These are phyloP conservation scores for Achlya flavicornis DNA, from an alignment of 2,888 invertebrate genomes.

Conservation along the genomic window DNA sequence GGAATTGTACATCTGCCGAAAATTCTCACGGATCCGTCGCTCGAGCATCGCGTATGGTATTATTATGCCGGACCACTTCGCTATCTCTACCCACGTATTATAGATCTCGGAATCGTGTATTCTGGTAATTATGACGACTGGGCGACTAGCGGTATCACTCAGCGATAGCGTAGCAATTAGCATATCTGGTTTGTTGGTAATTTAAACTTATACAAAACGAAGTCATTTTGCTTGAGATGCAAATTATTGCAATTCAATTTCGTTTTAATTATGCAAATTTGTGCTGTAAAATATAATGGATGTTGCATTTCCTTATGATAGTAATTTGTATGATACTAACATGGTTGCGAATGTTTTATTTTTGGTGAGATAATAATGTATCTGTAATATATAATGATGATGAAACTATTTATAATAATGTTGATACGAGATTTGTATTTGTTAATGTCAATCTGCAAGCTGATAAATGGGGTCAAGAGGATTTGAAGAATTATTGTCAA, in stretches of 20 bases:
- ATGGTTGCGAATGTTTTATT: not conserved
- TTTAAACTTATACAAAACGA: constrained; percentile 45
- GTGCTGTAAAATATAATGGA: not conserved
- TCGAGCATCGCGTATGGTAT: constrained; percentile 67
- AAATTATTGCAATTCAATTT: constrained; percentile 25
- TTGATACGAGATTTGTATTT: not conserved
- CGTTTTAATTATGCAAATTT: constrained; percentile 12
- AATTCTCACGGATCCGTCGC: constrained; percentile 80
- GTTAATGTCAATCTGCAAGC: too few species aligned
- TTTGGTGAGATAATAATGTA: not conserved
- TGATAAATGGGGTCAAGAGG: not conserved
- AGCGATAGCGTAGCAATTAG: constrained; percentile 62
- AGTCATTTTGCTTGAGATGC: constrained; percentile 21
- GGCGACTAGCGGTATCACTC: constrained; percentile 71
- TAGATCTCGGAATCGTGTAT: constrained; percentile 55
- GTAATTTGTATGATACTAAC: not conserved
- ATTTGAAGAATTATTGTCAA: too few species aligned
- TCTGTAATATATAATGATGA: not conserved
- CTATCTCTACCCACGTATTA: constrained; percentile 69
- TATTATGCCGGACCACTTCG: constrained; percentile 72
- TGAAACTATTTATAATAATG: not conserved
- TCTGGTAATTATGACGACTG: constrained; percentile 73
- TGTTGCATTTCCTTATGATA: not conserved
- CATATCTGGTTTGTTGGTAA: constrained; percentile 66
- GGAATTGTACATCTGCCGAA: constrained; percentile 84